Percentiles rank a stretch among this genome's conserved stretches.
These are phyloP conservation scores for Nicator chloris DNA, from an alignment of 2,113 vertebrate genomes.

Conservation along the genomic window DNA sequence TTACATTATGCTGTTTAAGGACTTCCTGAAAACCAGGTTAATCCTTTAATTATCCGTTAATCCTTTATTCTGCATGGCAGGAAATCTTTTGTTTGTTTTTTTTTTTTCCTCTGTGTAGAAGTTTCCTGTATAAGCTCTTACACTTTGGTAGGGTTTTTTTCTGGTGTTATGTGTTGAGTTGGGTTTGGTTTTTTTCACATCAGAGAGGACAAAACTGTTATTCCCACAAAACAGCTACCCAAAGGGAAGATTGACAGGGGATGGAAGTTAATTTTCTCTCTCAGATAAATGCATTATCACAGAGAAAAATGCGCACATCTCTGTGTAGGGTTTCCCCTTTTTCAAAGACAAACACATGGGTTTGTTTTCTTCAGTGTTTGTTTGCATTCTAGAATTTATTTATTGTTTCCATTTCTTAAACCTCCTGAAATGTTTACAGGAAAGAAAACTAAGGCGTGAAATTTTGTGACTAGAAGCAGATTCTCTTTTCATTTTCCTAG, in stretches of 20 bases:
- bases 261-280: background rate
- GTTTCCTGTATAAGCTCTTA: background rate
- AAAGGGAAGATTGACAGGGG: background rate
- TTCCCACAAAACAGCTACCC: background rate
- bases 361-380: background rate
- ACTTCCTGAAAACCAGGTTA: background rate
- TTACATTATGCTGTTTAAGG: background rate
- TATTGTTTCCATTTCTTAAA: background rate
- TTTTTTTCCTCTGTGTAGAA: background rate
- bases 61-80: background rate
- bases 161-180: background rate
- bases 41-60: background rate
- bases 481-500: background rate
- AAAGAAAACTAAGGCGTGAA: background rate
- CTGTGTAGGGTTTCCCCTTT: background rate
- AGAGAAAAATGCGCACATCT: background rate
- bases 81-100: background rate
- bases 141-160: background rate
- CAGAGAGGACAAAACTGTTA: background rate
- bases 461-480: background rate
- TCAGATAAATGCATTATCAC: background rate
- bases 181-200: background rate
- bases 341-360: accelerated
- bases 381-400: background rate
- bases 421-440: background rate